These are phyloP conservation scores for Zosterops pallidus DNA, from an alignment of 2,113 vertebrate species.

Conservation along the genomic window DNA sequence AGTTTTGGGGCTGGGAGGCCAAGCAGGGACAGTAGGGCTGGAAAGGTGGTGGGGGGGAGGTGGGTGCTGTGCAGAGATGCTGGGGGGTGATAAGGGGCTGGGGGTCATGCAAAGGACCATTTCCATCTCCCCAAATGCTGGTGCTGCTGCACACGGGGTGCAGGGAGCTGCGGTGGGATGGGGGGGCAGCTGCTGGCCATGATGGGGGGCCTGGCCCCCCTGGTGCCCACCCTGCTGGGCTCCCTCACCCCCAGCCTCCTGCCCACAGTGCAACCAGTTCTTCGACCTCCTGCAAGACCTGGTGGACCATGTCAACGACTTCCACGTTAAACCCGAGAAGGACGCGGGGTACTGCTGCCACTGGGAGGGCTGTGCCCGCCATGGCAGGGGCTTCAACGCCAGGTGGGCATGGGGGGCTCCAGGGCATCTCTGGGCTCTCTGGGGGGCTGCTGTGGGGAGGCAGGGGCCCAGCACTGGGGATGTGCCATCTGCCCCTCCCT, in stretches of 20 bases:
- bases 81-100: neutral
- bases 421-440: neutral
- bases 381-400: slow-evolving; percentile 94
- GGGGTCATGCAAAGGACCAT: neutral
- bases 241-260: neutral
- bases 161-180: neutral
- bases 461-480: neutral
- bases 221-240: neutral
- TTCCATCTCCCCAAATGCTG: neutral
- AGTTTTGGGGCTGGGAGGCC: neutral
- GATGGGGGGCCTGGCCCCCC: neutral
- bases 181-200: neutral
- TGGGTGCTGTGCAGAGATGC: neutral
- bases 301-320: slow-evolving; percentile 96
- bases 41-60: neutral
- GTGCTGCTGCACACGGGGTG: neutral
- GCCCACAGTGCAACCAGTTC: slow-evolving; percentile 89
- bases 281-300: slow-evolving; percentile 96
- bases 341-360: slow-evolving; percentile 96
- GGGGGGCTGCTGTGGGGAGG: neutral
- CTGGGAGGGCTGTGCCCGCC: slow-evolving; percentile 97
- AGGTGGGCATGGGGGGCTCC: slow-evolving; percentile 72
- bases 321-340: slow-evolving; percentile 95
- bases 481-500: neutral
- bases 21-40: too few species aligned